Percentiles rank a stretch among this genome's conserved stretches.
Conservation (phyloP, 1,140 invertebrate species). For the Macrostomum lignano region DNA sequence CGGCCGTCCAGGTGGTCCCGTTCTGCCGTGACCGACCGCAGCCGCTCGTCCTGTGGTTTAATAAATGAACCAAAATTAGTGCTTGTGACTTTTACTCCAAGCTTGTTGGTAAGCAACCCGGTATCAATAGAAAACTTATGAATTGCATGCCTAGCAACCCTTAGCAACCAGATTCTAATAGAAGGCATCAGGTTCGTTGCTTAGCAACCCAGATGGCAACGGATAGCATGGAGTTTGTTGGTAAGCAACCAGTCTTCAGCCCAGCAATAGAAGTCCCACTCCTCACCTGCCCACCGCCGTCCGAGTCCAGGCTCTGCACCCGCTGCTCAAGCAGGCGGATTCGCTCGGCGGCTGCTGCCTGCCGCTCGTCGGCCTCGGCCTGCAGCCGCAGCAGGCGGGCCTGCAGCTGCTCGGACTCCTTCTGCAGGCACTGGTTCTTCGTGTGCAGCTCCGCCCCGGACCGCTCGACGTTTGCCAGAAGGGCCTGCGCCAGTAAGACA, state of each 20-base stretch:
- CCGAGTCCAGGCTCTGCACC: conserved; percentile 11
- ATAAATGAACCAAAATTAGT: too few species aligned
- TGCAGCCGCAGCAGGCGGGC: conserved; percentile 7
- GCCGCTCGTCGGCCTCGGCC: conserved; percentile 3
- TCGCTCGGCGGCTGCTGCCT: conserved; percentile 6
- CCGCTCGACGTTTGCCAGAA: too few species aligned
- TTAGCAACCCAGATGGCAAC: too few species aligned
- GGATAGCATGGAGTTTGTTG: conserved; percentile 41
- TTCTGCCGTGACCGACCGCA: too few species aligned
- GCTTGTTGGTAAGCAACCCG: too few species aligned
- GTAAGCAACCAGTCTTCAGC: conserved; percentile 36
- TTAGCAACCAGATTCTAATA: too few species aligned
- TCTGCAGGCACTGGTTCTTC: conserved; percentile 34
- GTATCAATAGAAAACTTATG: too few species aligned
- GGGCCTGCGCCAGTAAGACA: too few species aligned
- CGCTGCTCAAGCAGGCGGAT: conserved; percentile 10
- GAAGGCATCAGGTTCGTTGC: too few species aligned
- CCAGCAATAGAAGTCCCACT: conserved; percentile 38
- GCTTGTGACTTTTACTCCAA: conserved; percentile 34
- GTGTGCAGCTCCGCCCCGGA: conserved; percentile 43
- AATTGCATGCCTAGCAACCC: too few species aligned
- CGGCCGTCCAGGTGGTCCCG: conserved; percentile 36
- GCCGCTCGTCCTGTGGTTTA: too few species aligned
- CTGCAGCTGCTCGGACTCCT: conserved; percentile 6
- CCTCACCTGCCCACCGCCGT: conserved; percentile 29